phyloP scores from a whole-genome alignment of 1,140 invertebrate species.

The Thaumetopoea pityocampa region DNA sequence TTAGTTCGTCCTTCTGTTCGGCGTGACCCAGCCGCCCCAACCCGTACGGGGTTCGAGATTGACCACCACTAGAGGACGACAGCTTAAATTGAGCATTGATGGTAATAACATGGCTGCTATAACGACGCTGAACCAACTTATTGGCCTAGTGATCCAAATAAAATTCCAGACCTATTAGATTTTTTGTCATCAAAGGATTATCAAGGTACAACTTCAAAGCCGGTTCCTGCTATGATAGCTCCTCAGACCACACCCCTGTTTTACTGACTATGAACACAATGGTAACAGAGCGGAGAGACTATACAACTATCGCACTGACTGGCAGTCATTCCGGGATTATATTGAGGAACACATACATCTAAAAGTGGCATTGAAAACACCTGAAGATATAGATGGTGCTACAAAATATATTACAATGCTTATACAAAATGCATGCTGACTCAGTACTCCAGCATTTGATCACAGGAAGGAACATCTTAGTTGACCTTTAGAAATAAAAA shows the following conservation, averaged over 20 bases:
- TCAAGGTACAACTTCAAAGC: not conserved
- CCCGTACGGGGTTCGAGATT: slow-evolving; percentile 74
- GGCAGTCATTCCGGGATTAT: not conserved
- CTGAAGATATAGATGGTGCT: not conserved
- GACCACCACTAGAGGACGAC: slow-evolving; percentile 19
- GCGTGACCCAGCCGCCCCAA: slow-evolving; percentile 94
- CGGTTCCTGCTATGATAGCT: slow-evolving; percentile 1
- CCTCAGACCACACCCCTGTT: slow-evolving; percentile 8
- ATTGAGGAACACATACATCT: not conserved
- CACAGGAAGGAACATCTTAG: too few species aligned
- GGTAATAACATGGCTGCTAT: slow-evolving; percentile 1
- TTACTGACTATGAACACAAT: slow-evolving; percentile 5
- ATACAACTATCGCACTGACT: not conserved
- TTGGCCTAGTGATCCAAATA: slow-evolving; percentile 8
- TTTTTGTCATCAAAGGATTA: slow-evolving; percentile 10
- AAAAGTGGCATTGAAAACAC: not conserved
- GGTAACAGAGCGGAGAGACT: not conserved
- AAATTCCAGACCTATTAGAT: not conserved
- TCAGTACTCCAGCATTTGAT: too few species aligned
- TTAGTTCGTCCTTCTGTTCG: slow-evolving; percentile 92
- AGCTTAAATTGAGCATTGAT: slow-evolving; percentile 14
- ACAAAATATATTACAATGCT: not conserved
- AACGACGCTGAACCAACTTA: slow-evolving; percentile 1
- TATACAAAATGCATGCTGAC: too few species aligned
- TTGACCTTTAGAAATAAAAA: too few species aligned